Conservation (phyloP, 2,888 invertebrate genomes). For the Luperina nickerlii region DNA sequence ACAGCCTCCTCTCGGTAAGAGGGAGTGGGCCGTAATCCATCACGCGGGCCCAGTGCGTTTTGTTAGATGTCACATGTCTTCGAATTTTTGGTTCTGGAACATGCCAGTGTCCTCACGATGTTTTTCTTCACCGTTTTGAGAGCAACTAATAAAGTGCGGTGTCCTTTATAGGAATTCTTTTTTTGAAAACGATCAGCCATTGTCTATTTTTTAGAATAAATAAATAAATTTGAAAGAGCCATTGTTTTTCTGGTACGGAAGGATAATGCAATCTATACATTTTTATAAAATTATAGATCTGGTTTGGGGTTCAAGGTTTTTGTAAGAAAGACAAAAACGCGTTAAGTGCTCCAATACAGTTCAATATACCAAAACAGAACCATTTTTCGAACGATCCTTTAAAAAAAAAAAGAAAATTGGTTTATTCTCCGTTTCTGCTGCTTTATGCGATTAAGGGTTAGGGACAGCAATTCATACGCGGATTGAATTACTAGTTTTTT, state of each 20-base stretch:
- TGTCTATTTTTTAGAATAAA: neutral
- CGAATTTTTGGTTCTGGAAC: neutral
- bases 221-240: neutral
- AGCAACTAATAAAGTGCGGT: neutral
- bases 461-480: too few relatives aligned
- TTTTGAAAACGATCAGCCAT: neutral
- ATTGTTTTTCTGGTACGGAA: neutral
- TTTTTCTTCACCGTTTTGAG: neutral
- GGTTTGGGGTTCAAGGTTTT: neutral
- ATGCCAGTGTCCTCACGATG: neutral
- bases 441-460: neutral
- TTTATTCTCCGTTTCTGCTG: neutral
- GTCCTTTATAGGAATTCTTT: neutral
- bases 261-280: neutral
- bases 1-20: neutral
- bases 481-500: neutral
- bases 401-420: neutral
- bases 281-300: neutral
- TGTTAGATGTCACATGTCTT: neutral
- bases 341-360: neutral
- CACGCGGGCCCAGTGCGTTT: neutral
- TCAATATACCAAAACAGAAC: neutral
- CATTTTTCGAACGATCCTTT: too few relatives aligned
- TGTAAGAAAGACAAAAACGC: neutral
- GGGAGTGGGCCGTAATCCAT: neutral